A percentile compares a stretch with the other conserved stretches of the same genome.
These are phyloP conservation scores for Pyralis farinalis DNA, from an alignment of 2,888 invertebrate species.

Conservation along the genomic window DNA sequence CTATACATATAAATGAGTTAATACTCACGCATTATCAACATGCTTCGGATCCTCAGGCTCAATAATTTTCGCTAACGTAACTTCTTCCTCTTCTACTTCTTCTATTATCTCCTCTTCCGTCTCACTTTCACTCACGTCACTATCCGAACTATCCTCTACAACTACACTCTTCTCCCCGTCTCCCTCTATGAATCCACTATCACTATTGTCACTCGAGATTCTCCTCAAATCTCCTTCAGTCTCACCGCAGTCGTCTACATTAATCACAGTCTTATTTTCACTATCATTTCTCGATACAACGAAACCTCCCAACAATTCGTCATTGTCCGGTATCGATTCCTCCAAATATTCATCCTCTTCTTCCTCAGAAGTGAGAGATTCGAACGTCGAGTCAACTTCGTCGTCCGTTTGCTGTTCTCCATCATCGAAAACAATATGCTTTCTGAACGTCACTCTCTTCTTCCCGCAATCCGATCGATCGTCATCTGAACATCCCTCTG, in stretches of 20 bases:
- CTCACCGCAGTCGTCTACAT: constrained; percentile 36
- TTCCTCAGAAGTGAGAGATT: constrained; percentile 63
- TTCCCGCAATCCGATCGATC: constrained; percentile 68
- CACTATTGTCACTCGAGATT: constrained; percentile 72
- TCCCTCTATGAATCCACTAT: constrained; percentile 72
- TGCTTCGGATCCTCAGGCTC: constrained; percentile 15
- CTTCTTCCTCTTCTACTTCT: constrained; percentile 29
- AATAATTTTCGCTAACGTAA: constrained; percentile 19
- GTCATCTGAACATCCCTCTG: constrained; percentile 67
- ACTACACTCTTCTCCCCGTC: constrained; percentile 48
- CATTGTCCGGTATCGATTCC: constrained; percentile 46
- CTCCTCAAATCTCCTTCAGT: constrained; percentile 41
- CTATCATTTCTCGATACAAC: constrained; percentile 35
- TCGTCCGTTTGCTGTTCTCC: constrained; percentile 74
- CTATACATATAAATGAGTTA: constrained; percentile 12
- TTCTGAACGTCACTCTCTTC: constrained; percentile 70
- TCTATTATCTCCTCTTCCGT: constrained; percentile 50
- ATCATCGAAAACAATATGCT: constrained; percentile 74
- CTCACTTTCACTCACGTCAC: constrained; percentile 46
- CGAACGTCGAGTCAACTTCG: constrained; percentile 62
- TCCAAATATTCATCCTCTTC: constrained; percentile 57
- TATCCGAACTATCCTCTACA: constrained; percentile 20
- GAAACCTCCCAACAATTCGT: constrained; percentile 47
- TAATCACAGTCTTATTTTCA: constrained; percentile 58
- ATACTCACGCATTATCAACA: constrained; percentile 19